Evolutionary conservation across 2,888 invertebrate genomes (phyloP).

Genomic region (Deladenus siricidicola): DNA sequence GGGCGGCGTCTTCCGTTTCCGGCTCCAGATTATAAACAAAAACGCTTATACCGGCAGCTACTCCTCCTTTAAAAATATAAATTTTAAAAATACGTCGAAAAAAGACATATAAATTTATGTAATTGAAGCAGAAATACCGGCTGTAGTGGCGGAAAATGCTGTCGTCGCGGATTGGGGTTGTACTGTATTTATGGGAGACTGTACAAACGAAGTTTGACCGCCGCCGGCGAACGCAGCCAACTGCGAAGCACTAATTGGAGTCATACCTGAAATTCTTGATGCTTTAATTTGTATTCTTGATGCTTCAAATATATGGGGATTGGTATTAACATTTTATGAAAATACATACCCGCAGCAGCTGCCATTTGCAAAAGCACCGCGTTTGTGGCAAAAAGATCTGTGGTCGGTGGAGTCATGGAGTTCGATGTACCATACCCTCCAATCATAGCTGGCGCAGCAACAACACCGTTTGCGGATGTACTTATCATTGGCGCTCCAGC

Average conservation of each 20-base stretch:
- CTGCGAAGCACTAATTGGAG: not conserved
- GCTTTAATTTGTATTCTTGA: too few relatives aligned
- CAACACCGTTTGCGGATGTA: not conserved
- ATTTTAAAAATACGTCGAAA: too few relatives aligned
- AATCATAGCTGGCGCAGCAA: too few relatives aligned
- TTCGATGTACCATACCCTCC: too few relatives aligned
- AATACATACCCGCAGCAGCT: slow-evolving; percentile 11
- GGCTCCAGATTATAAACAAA: slow-evolving; percentile 86
- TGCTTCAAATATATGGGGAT: too few relatives aligned
- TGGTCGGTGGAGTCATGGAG: not conserved
- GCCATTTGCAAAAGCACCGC: slow-evolving; percentile 15
- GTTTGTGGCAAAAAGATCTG: slow-evolving; percentile 7
- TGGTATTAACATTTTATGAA: too few relatives aligned
- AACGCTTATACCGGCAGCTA: slow-evolving; percentile 74
- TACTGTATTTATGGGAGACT: not conserved
- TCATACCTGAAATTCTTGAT: too few relatives aligned
- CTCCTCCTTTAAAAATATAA: too few relatives aligned
- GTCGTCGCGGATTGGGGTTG: not conserved
- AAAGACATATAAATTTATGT: too few relatives aligned
- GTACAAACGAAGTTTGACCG: not conserved
- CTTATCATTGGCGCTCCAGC: slow-evolving; percentile 61
- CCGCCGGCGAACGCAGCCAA: slow-evolving; percentile 3
- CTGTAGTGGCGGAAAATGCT: not conserved
- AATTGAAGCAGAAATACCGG: not conserved
- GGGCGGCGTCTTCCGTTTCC: slow-evolving; percentile 79